phyloP scores from a whole-genome alignment of 2,797 vertebrate genomes.

The Cryptoblepharus egeriae region DNA sequence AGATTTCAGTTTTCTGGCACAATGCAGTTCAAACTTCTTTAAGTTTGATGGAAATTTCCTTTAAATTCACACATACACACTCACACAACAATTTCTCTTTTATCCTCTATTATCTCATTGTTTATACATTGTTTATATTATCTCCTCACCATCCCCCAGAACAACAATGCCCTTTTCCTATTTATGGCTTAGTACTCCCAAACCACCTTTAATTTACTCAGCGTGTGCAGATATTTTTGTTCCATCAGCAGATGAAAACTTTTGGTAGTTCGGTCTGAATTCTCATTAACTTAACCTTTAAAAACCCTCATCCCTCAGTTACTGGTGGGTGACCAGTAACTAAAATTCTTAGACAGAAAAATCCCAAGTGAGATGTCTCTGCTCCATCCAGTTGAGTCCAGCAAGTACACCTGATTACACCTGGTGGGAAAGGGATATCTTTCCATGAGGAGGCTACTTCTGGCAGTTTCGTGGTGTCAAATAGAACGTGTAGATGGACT shows the following conservation, averaged over 20 bases:
- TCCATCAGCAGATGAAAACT: background rate
- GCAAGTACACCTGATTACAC: background rate
- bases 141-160: background rate
- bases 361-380: background rate
- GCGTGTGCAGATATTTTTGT: background rate
- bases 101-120: background rate
- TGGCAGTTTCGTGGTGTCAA: too few species aligned
- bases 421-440: too few species aligned
- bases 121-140: background rate
- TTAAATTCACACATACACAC: background rate
- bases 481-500: background rate
- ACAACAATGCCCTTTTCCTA: background rate
- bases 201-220: background rate
- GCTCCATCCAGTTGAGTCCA: background rate
- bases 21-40: too few species aligned
- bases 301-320: background rate
- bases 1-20: background rate
- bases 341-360: background rate
- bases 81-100: background rate
- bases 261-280: background rate
- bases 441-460: background rate
- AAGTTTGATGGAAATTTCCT: too few species aligned
- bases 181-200: background rate
- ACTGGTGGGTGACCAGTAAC: background rate
- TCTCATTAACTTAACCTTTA: background rate